Percentiles rank a stretch among this genome's conserved stretches.
phyloP scores from a whole-genome alignment of 2,888 invertebrate species.

The Amphimallon solstitiale region DNA sequence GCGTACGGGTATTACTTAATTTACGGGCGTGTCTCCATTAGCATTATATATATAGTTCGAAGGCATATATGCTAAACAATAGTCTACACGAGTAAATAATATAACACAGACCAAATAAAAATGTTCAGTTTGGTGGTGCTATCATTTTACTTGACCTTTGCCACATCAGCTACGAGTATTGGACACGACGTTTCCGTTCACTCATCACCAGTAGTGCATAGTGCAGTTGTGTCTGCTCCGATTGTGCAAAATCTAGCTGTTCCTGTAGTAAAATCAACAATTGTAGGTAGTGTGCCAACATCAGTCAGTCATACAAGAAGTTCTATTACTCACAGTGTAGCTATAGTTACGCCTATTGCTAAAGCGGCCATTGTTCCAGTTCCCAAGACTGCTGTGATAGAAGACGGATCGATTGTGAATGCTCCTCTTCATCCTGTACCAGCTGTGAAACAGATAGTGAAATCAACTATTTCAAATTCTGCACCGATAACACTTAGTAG shows the following conservation, averaged over 20 bases:
- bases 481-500: slow-evolving; percentile 29
- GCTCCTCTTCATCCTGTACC: slow-evolving; percentile 21
- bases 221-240: slow-evolving; percentile 48
- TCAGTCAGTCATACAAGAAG: slow-evolving; percentile 54
- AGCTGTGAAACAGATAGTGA: slow-evolving; percentile 12
- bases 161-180: slow-evolving; percentile 65
- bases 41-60: slow-evolving; percentile 29
- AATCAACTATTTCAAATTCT: slow-evolving; percentile 29
- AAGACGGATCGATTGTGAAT: slow-evolving; percentile 21
- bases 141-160: slow-evolving; percentile 68
- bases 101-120: slow-evolving; percentile 62
- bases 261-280: slow-evolving; percentile 53
- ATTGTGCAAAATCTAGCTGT: slow-evolving; percentile 43
- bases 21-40: slow-evolving; percentile 24
- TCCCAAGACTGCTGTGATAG: slow-evolving; percentile 20
- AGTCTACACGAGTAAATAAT: slow-evolving; percentile 36
- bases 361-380: slow-evolving; percentile 22
- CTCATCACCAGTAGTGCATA: slow-evolving; percentile 51
- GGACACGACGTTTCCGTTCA: slow-evolving; percentile 47
- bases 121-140: slow-evolving; percentile 72
- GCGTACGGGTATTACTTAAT: slow-evolving; percentile 18
- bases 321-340: slow-evolving; percentile 46
- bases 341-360: slow-evolving; percentile 55
- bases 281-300: slow-evolving; percentile 58
- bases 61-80: slow-evolving; percentile 9